phyloP scores from a whole-genome alignment of 2,113 vertebrate genomes.

The Pagrus major region DNA sequence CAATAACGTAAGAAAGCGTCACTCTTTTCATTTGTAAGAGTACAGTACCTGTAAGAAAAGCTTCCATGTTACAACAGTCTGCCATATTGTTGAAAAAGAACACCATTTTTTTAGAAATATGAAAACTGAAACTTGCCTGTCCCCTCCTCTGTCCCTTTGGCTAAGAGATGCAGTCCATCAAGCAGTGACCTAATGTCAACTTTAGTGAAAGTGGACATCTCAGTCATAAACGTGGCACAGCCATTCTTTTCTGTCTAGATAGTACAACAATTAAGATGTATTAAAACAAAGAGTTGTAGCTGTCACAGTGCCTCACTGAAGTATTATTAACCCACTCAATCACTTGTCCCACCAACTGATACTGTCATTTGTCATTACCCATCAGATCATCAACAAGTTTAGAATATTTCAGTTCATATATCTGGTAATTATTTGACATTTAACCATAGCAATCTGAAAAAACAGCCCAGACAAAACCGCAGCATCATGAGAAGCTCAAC shows the following conservation, averaged over 20 bases:
- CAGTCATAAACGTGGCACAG: conserved; percentile 56
- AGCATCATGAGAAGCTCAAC: no score
- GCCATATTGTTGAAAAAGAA: not conserved
- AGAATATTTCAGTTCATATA: no score
- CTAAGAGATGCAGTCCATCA: conserved; percentile 1
- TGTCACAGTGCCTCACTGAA: not conserved
- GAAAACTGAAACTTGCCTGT: conserved; percentile 55
- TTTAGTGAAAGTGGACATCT: conserved; percentile 53
- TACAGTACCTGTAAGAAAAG: conserved; percentile 47
- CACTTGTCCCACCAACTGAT: no score
- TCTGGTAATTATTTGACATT: no score
- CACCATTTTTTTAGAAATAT: conserved; percentile 14
- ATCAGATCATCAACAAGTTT: not conserved
- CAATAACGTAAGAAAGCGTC: conserved; percentile 47
- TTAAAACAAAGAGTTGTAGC: no score
- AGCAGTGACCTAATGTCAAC: not conserved
- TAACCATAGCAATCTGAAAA: no score
- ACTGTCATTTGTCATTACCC: no score
- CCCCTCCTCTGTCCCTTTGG: conserved; percentile 67
- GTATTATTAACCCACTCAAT: no score
- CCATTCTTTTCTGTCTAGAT: conserved; percentile 57
- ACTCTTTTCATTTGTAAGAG: not conserved
- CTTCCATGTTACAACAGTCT: not conserved
- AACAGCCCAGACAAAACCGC: no score
- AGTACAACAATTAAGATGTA: not conserved